Base-by-base conservation (phyloP, 1,140 invertebrate genomes). In the Leptinotarsa defecta region DNA sequence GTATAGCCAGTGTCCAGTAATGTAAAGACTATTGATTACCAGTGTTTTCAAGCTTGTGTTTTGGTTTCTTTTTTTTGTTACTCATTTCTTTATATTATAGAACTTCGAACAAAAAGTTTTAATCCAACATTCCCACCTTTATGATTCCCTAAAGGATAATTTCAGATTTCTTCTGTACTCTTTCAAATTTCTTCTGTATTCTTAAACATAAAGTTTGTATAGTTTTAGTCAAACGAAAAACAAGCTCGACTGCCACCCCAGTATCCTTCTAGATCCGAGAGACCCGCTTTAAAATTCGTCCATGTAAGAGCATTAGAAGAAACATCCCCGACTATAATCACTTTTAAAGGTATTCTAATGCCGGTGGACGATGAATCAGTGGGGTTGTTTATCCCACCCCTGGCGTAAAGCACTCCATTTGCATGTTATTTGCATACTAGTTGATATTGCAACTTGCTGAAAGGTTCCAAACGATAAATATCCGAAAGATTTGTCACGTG, bases 281-380 rank as follows among this genome's bases (percentile, higher is more conserved):
- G n/a, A 57, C 52, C 52, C 52, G 52, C 43, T 70, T 49, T 13
- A 24, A 70, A 70, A 19, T 17, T 13, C 43, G 43, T 24, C 22
- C 20, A n/a, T 70, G 64, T 78, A 78, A 80, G 76, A 78, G 79
- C 77, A 78, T 80, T 80, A 78, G 71, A 75, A 80, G 79, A 81
- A 76, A 81, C 74, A 76, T 71, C 78, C 68, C 70, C 49, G 72
- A 48, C 74, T 71, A 65, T 79, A 81, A 81, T 81, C 79, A 81
- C 76, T 81, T 81, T 79, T 78, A 77, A 78, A 81, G 79, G 76
- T 81, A 75, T 81, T 75, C 79, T 79, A 79, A 79, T 79, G 75
- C 79, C 72, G 48, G 71, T 71, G 72, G 72, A 72, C 64, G 75
- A 72, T 79, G 78, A 79, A 57, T 79, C 77, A 72, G 34, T 52